phyloP scores from a whole-genome alignment of 2,888 invertebrate species.

The Nasonia oneida region DNA sequence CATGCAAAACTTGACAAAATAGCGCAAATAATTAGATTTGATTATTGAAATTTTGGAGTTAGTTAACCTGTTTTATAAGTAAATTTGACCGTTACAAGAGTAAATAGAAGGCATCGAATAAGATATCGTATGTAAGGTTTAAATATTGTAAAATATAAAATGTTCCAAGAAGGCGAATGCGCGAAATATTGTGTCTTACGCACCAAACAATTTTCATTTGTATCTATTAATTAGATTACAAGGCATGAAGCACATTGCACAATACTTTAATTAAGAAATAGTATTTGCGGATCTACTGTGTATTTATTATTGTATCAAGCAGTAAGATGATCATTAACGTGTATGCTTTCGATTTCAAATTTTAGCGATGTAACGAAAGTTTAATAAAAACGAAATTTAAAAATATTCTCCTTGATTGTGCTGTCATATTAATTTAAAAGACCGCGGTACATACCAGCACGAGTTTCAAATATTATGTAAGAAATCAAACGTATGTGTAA shows the following conservation, averaged over 20 bases:
- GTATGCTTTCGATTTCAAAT: conserved; percentile 66
- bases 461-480: no score
- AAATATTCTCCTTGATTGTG: background rate
- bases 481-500: no score
- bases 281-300: conserved; percentile 38
- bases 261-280: conserved; percentile 36
- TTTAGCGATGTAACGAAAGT: conserved; percentile 69
- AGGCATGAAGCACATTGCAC: conserved; percentile 44
- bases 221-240: conserved; percentile 21
- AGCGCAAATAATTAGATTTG: background rate
- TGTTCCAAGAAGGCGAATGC: background rate
- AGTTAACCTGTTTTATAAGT: background rate
- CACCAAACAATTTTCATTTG: conserved; percentile 40
- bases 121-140: conserved; percentile 47
- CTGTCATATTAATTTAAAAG: no score
- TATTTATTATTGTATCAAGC: conserved; percentile 48
- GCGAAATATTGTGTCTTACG: conserved; percentile 46
- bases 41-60: background rate
- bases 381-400: conserved; percentile 67
- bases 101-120: conserved; percentile 46
- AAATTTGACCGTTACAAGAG: conserved; percentile 22
- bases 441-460: no score
- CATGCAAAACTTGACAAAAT: background rate
- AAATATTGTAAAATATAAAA: conserved; percentile 57
- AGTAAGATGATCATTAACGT: conserved; percentile 50